Evolutionary conservation across 2,888 invertebrate species (phyloP).

Genomic region (Pristionchus entomophagus): DNA sequence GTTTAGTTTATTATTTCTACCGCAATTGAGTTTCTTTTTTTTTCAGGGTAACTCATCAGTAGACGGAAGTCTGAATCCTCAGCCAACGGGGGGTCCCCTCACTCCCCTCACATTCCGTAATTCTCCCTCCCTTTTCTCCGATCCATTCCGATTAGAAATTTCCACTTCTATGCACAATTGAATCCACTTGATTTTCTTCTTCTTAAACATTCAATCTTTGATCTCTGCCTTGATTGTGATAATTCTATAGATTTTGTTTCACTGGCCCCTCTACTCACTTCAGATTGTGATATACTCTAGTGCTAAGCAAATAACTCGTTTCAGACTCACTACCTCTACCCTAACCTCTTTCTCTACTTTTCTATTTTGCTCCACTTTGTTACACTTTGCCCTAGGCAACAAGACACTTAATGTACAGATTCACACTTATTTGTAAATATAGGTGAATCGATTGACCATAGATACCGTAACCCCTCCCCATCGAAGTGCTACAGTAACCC

Average conservation of each 20-base stretch:
- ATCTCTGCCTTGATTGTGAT: conserved; percentile 39
- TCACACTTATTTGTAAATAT: background rate
- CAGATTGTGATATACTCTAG: conserved; percentile 33
- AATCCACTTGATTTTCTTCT: background rate
- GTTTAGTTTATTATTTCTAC: background rate
- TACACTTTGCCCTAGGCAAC: conserved; percentile 27
- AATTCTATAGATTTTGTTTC: background rate
- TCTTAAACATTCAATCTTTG: conserved; percentile 1
- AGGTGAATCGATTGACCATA: background rate
- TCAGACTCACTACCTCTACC: background rate
- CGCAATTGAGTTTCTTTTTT: background rate
- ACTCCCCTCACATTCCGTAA: conserved; percentile 54
- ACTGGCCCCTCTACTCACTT: background rate
- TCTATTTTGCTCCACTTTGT: background rate
- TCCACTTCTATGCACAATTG: conserved; percentile 78
- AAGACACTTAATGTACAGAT: background rate
- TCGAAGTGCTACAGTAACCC: conserved; percentile 36
- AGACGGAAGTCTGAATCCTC: conserved; percentile 41
- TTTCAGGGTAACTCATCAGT: conserved; percentile 15
- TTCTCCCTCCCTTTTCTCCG: conserved; percentile 70
- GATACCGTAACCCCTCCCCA: background rate
- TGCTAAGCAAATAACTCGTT: conserved; percentile 40
- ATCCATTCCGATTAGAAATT: conserved; percentile 71
- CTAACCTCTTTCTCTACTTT: background rate
- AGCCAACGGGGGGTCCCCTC: conserved; percentile 9